Base-by-base conservation (phyloP, 2,113 vertebrate species). In the Acanthisitta chloris region DNA sequence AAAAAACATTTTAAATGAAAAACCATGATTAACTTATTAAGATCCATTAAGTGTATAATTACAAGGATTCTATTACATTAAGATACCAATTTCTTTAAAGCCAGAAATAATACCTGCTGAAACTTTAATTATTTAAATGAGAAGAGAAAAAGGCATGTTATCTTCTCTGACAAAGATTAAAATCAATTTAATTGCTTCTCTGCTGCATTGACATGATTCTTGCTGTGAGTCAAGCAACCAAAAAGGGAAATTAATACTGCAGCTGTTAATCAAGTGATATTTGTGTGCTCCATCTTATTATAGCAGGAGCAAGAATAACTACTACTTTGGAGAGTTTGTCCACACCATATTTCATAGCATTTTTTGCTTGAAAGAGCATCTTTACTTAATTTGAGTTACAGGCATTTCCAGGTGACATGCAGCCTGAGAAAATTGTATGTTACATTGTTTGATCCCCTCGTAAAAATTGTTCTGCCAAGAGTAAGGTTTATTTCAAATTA, bases 51-150 rank as follows among this genome's bases (percentile, higher is more conserved):
- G 97, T 98, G 96, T 96, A 98, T 98, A 98, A 98, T 98, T 98
- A 98, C 97, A 98, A 98, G 97, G 97, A 97, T 98, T 98, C 97
- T 98, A 98, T 98, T 98, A 98, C 98, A 98, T 98, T 98, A 97
- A 97, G 98, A 98, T 97, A 98, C 97, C 95, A 97, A 98, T 98
- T 98, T 98, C 97, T 98, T 98, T 98, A 98, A 98, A 98, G 98
- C 97, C 96, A 98, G 98, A 98, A 98, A 98, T 98, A 98, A 98
- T 98, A 98, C 98, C 98, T 98, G 96, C 97, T 98, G 98, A 98
- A 98, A 98, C 97, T 98, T 98, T 98, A 98, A 98, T 98, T 98
- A 98, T 98, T 98, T 98, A 98, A 98, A 98, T 98, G 98, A 98
- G 98, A 98, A 97, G 96, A 98, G 97, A 98, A 98, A 98, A 97